Evolutionary conservation across 2,888 invertebrate species (phyloP).

Genomic region (Coremacera marginata): DNA sequence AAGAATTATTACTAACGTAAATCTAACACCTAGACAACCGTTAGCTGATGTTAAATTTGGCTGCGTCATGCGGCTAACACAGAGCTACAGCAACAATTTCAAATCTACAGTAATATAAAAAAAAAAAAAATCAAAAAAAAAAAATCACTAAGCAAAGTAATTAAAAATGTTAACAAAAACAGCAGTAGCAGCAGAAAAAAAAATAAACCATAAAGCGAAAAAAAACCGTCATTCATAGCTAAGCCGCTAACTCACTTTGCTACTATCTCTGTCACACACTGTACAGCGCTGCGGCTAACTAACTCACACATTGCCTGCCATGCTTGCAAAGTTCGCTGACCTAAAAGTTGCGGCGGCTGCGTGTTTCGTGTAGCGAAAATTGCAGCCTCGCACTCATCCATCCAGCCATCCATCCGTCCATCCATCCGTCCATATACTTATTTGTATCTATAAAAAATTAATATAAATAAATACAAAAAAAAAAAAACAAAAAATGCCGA

Average conservation of each 20-base stretch:
- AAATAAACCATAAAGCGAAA: neutral
- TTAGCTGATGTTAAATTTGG: constrained; percentile 63
- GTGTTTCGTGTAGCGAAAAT: constrained; percentile 21
- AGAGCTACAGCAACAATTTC: constrained; percentile 39
- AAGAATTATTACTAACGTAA: neutral
- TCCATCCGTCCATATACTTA: too few relatives aligned
- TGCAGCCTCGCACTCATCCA: neutral
- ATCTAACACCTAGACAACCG: constrained; percentile 45
- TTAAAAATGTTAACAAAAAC: constrained; percentile 41
- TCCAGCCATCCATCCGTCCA: constrained; percentile 11
- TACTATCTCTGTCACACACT: neutral
- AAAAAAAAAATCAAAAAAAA: constrained; percentile 41
- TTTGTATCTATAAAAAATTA: constrained; percentile 20
- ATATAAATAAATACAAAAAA: constrained; percentile 44
- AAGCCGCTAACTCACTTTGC: neutral
- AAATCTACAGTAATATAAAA: constrained; percentile 19
- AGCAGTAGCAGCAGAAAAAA: constrained; percentile 21
- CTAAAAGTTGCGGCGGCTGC: constrained; percentile 49
- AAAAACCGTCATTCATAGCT: neutral
- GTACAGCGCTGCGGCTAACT: neutral
- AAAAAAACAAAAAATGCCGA: constrained; percentile 2
- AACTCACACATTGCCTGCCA: neutral
- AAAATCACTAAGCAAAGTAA: constrained; percentile 44
- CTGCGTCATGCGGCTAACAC: constrained; percentile 58
- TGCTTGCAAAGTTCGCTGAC: constrained; percentile 58